Percentiles rank a stretch among this genome's conserved stretches.
Evolutionary conservation across 2,797 vertebrate species (phyloP).

Genomic region (Pipistrellus pipistrellus): DNA sequence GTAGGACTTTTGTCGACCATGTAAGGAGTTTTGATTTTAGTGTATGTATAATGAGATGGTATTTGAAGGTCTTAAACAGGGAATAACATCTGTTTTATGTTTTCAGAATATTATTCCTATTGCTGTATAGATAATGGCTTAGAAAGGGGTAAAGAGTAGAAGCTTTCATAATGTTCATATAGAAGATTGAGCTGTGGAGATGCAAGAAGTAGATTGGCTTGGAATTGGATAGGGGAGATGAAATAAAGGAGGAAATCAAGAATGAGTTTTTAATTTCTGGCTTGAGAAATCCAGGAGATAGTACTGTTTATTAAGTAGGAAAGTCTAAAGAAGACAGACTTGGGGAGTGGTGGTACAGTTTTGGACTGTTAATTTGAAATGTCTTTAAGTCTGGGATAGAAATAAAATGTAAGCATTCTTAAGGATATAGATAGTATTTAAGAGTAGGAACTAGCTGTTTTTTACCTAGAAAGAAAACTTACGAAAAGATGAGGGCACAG

Average conservation of each 20-base stretch:
- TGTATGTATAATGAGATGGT: neutral
- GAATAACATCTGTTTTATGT: conserved; percentile 32
- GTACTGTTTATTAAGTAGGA: conserved; percentile 15
- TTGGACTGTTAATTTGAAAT: conserved; percentile 50
- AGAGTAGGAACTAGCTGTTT: conserved; percentile 7
- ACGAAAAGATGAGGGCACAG: neutral
- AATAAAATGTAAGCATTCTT: conserved; percentile 45
- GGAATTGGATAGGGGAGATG: conserved; percentile 21
- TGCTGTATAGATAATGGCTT: neutral
- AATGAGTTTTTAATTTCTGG: neutral
- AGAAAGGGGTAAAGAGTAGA: neutral
- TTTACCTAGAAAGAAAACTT: neutral
- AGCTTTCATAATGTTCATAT: neutral
- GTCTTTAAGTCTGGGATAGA: conserved; percentile 31
- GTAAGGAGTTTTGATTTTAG: neutral
- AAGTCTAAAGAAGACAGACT: conserved; percentile 17
- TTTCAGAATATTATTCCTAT: neutral
- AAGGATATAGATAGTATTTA: neutral
- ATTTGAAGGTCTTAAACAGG: conserved; percentile 32
- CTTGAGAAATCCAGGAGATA: conserved; percentile 7
- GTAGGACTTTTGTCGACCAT: neutral
- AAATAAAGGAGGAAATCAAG: conserved; percentile 8
- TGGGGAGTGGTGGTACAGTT: neutral
- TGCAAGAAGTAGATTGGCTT: conserved; percentile 26
- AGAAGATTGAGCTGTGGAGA: neutral